phyloP scores from a whole-genome alignment of 2,797 vertebrate species.

The Basileuterus tristriatus region DNA sequence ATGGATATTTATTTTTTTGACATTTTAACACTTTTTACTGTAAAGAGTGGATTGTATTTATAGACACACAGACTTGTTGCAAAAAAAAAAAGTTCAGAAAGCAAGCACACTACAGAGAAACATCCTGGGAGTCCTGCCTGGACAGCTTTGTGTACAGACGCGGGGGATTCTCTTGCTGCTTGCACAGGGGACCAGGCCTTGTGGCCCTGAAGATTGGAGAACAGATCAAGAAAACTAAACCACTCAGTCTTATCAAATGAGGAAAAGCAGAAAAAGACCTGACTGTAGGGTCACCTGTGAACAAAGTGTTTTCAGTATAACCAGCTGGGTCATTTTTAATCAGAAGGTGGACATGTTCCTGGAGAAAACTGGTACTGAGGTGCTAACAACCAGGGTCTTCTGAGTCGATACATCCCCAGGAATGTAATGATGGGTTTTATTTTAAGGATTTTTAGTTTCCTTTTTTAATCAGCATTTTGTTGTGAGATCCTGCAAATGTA shows the following conservation, averaged over 20 bases:
- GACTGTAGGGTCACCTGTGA: slow-evolving; percentile 55
- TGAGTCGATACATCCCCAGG: slow-evolving; percentile 53
- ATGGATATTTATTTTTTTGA: slow-evolving; percentile 96
- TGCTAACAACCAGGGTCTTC: slow-evolving; percentile 67
- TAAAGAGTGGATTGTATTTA: slow-evolving; percentile 80
- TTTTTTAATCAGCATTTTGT: slow-evolving; percentile 63
- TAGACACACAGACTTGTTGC: slow-evolving; percentile 74
- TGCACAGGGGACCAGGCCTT: slow-evolving; percentile 74
- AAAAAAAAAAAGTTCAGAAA: slow-evolving; percentile 66
- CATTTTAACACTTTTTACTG: slow-evolving; percentile 88
- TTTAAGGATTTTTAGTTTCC: slow-evolving; percentile 50
- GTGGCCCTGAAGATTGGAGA: slow-evolving; percentile 57
- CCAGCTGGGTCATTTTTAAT: slow-evolving; percentile 61
- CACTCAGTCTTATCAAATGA: slow-evolving; percentile 47
- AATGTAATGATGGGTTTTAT: slow-evolving; percentile 48
- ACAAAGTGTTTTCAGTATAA: slow-evolving; percentile 49
- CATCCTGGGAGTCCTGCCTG: slow-evolving; percentile 63
- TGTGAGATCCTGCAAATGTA: slow-evolving; percentile 59
- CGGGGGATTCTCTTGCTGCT: slow-evolving; percentile 69
- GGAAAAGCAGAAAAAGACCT: slow-evolving; percentile 37
- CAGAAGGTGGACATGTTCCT: slow-evolving; percentile 62
- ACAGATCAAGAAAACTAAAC: slow-evolving; percentile 58
- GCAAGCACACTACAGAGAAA: slow-evolving; percentile 62
- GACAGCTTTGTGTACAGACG: slow-evolving; percentile 36
- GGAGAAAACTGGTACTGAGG: slow-evolving; percentile 60